Evolutionary conservation across 2,113 vertebrate species (phyloP), one percentile per base, ranked within the genome.

Genomic region (Heliornis fulica): DNA sequence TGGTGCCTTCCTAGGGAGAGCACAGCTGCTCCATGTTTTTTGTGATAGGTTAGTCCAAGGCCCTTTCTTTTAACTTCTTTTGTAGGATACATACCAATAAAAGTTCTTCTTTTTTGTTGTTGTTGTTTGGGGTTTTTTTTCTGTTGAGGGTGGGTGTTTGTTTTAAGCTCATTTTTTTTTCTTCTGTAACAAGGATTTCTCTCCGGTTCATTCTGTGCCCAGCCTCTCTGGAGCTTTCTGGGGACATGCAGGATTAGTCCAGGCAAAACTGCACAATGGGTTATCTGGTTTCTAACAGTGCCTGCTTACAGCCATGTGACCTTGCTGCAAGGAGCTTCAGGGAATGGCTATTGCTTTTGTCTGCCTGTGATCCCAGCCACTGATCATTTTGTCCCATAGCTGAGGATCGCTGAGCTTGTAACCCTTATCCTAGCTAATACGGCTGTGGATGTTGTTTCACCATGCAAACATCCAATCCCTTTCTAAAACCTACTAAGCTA

Each of bases 51-150:
- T 65, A 86, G 75, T 86, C 90, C 76, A 93, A 97, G 96, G 76
- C 85, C 89, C 19, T 96, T 87, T 97, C 93, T 94, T 97, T 87
- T 96, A 97, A 90, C 89, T 72, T 1, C 76, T 91, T 57, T 43
- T 96, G 32, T 92, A 88, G 93, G 54, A 82, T 95, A 70, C 61
- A 34, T 66, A 91, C 78, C 90, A 98, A 98, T 98, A 98, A 98
- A 98, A 72, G 71, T 66, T 81, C 80, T 76, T 87, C 13, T 38
- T 88, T 64, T 90, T 51, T 96, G 45, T 16, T 46, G 19, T 46
- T 46, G 21, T 26, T 26, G 50, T 38, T 34, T 36, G 19, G 6
- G 8, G 7, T 21, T 22, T 13, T 69, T 84, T 83, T 87, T 93
- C n/a, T n/a, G n/a, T n/a, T 46, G 46, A 46, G 46, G 46, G 46